Percentiles rank a stretch among this genome's conserved stretches.
These are phyloP conservation scores for Sminthurides aquaticus DNA, from an alignment of 2,888 invertebrate species.

Conservation along the genomic window DNA sequence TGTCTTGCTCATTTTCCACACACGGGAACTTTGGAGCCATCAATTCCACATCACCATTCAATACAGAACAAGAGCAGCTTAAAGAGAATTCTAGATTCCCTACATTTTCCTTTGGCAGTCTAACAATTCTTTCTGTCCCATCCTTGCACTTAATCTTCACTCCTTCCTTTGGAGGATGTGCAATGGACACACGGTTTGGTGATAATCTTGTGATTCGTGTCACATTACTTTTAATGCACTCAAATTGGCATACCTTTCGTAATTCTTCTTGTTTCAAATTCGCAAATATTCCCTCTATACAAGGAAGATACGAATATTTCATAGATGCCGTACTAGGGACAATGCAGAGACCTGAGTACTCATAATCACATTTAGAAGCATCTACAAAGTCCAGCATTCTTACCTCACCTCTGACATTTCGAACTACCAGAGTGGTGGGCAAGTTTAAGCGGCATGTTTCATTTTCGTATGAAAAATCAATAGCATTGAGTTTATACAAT, in stretches of 20 bases:
- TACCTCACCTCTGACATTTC: neutral
- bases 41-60: neutral
- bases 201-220: neutral
- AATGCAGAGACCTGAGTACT: neutral
- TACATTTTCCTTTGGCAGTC: neutral
- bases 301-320: conserved; percentile 2
- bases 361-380: neutral
- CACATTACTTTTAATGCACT: neutral
- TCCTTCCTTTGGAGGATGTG: neutral
- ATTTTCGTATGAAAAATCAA: neutral
- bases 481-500: neutral
- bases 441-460: neutral
- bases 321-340: neutral
- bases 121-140: neutral
- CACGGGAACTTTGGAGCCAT: neutral
- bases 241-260: neutral
- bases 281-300: neutral
- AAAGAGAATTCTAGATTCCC: neutral
- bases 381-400: neutral
- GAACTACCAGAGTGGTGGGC: neutral
- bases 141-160: neutral
- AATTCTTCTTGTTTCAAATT: neutral
- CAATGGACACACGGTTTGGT: neutral
- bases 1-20: neutral
- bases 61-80: neutral